Percentiles rank a stretch among this genome's conserved stretches.
Conservation (phyloP, 2,113 vertebrate genomes). For the Caretta caretta region DNA sequence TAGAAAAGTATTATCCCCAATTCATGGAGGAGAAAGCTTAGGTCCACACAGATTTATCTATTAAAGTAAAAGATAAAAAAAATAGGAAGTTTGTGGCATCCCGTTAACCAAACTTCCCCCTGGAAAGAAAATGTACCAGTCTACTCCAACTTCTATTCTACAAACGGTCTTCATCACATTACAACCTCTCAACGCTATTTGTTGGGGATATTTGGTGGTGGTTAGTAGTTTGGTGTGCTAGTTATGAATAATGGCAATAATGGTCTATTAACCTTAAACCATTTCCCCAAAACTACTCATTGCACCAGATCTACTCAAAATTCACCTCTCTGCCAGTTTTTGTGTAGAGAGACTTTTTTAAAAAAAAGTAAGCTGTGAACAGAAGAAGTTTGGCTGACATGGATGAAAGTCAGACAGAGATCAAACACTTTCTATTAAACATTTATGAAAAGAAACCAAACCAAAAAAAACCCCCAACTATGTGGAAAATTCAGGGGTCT, state of each 20-base stretch:
- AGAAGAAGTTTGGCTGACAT: slow-evolving; percentile 12
- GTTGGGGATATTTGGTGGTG: neutral
- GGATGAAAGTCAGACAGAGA: slow-evolving; percentile 46
- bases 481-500: neutral
- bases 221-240: neutral
- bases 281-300: neutral
- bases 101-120: neutral
- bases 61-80: neutral
- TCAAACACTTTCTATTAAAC: slow-evolving; percentile 45
- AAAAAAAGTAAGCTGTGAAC: slow-evolving; percentile 1
- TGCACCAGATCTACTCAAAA: neutral
- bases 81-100: neutral
- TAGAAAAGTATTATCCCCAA: neutral
- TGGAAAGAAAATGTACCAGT: neutral
- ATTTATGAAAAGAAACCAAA: slow-evolving; percentile 39
- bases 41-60: neutral
- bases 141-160: neutral
- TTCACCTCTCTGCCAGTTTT: slow-evolving; percentile 1
- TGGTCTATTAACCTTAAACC: neutral
- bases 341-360: neutral
- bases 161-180: neutral
- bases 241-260: neutral
- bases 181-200: neutral
- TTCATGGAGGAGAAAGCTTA: neutral
- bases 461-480: neutral